Percentiles rank a stretch among this genome's conserved stretches.
Conservation (phyloP, 2,888 invertebrate genomes). For the Corbicula japonica region DNA sequence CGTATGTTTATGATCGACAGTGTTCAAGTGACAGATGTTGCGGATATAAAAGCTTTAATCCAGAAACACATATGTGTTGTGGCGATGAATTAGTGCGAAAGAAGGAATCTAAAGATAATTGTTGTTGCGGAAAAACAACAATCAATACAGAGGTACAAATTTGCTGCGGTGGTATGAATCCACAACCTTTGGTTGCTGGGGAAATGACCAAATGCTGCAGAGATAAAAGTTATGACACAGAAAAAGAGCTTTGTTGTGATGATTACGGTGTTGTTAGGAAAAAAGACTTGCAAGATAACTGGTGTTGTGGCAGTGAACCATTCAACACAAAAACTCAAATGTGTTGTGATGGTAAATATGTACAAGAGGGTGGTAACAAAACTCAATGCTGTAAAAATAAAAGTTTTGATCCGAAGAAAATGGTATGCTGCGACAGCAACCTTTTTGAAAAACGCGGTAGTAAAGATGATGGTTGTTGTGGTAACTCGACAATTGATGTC, state of each 20-base stretch:
- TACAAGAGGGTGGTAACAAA: conserved; percentile 28
- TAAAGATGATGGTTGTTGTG: conserved; percentile 41
- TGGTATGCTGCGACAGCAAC: conserved; percentile 21
- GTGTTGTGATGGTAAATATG: conserved; percentile 32
- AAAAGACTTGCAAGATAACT: conserved; percentile 17
- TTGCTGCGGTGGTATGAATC: conserved; percentile 37
- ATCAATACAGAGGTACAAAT: conserved; percentile 33
- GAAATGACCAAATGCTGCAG: conserved; percentile 41
- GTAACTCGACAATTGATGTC: conserved; percentile 19
- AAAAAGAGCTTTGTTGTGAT: conserved; percentile 33
- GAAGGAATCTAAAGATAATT: conserved; percentile 23
- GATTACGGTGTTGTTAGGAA: conserved; percentile 19
- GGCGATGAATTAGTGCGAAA: conserved; percentile 31
- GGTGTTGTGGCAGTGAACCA: conserved; percentile 29
- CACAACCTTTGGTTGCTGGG: conserved; percentile 16
- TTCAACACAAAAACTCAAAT: conserved; percentile 17
- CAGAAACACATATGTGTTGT: conserved; percentile 40
- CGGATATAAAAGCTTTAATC: conserved; percentile 35
- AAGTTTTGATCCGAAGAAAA: conserved; percentile 27
- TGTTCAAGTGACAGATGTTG: conserved; percentile 43
- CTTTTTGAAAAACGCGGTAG: conserved; percentile 10
- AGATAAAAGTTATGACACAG: conserved; percentile 22
- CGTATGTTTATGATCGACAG: neutral
- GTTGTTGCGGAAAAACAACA: conserved; percentile 44
- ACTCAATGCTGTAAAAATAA: conserved; percentile 30